Percentiles rank a stretch among this genome's conserved stretches.
Evolutionary conservation across 2,113 vertebrate species (phyloP).

Genomic region (Chascanopsetta lugubris): DNA sequence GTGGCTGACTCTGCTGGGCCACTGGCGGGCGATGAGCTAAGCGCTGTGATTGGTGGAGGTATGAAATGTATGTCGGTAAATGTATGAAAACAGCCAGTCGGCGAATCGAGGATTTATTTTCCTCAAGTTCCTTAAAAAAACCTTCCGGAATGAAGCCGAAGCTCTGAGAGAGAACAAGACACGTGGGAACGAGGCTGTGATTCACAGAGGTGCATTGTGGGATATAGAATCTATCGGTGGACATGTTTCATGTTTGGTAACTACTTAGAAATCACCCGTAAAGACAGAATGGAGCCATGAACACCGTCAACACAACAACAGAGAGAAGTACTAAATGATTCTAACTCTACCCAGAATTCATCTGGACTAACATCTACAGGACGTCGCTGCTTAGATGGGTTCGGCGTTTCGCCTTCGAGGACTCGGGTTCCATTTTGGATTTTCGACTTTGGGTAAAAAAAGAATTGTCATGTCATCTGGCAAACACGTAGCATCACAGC

Average conservation of each 20-base stretch:
- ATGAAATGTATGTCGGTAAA: slow-evolving; percentile 16
- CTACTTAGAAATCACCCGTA: background rate
- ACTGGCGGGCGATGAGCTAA: background rate
- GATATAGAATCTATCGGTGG: too few relatives aligned
- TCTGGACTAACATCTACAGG: slow-evolving; percentile 21
- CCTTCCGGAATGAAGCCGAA: too few relatives aligned
- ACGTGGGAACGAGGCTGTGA: background rate
- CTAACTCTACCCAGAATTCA: slow-evolving; percentile 24
- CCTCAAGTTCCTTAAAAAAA: too few relatives aligned
- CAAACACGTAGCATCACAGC: slow-evolving; percentile 14
- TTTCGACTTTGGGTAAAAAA: slow-evolving; percentile 33
- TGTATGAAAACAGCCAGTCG: slow-evolving; percentile 8
- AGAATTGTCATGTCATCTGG: slow-evolving; percentile 6
- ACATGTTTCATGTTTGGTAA: background rate
- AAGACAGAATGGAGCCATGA: slow-evolving; percentile 16
- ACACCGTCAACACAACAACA: slow-evolving; percentile 28
- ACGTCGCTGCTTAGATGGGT: slow-evolving; percentile 20
- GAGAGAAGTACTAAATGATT: slow-evolving; percentile 34
- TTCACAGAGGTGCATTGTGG: background rate
- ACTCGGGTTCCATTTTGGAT: slow-evolving; percentile 42
- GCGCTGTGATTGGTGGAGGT: slow-evolving; percentile 5
- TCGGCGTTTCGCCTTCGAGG: background rate
- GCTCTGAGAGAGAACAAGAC: slow-evolving; percentile 1
- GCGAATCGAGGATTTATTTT: too few relatives aligned
- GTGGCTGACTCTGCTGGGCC: background rate